Percentiles rank a stretch among this genome's conserved stretches.
Conservation (phyloP, 2,797 vertebrate species). For the Acanthiza pusilla region DNA sequence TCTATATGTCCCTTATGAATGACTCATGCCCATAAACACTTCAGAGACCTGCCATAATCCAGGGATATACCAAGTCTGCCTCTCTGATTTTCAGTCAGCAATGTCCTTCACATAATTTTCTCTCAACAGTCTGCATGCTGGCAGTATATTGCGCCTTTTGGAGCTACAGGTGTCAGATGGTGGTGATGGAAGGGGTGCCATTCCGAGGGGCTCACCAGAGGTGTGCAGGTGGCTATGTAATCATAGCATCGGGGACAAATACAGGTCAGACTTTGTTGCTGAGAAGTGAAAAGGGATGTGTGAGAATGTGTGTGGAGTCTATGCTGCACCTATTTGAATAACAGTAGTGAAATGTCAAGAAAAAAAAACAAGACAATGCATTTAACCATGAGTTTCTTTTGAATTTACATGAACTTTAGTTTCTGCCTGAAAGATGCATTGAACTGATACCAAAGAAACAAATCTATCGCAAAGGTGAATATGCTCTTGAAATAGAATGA, state of each 20-base stretch:
- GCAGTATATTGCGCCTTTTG: fast-evolving
- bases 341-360: background rate
- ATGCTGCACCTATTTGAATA: background rate
- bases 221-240: background rate
- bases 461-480: background rate
- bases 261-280: background rate
- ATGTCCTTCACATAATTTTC: background rate
- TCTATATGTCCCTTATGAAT: background rate
- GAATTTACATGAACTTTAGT: background rate
- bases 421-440: background rate
- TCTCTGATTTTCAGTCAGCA: background rate
- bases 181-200: fast-evolving
- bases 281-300: background rate
- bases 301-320: background rate
- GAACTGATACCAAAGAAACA: background rate
- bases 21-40: background rate
- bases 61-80: background rate
- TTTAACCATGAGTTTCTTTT: background rate
- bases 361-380: background rate
- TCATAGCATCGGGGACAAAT: background rate
- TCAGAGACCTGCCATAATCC: background rate
- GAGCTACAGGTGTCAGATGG: background rate
- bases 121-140: background rate
- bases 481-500: background rate
- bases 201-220: background rate